Conservation (phyloP, 2,113 vertebrate species). For the Aldabrachelys gigantea region DNA sequence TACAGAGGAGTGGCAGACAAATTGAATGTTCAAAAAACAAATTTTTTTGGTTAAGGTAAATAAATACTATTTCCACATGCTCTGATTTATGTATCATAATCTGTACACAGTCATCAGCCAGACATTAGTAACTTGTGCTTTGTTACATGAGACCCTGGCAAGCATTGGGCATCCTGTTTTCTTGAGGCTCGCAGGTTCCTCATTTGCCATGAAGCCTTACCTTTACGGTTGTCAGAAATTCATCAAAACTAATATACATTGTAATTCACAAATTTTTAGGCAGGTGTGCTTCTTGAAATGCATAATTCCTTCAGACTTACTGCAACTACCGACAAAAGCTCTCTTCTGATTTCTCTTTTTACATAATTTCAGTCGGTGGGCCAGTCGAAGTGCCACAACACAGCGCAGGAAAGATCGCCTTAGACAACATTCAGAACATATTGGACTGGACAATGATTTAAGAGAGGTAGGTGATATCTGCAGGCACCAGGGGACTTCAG, state of each 20-base stretch:
- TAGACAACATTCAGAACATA: slow-evolving; percentile 84
- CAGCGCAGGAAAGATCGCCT: slow-evolving; percentile 88
- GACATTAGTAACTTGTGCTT: not conserved
- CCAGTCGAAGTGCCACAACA: slow-evolving; percentile 84
- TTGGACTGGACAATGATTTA: slow-evolving; percentile 87
- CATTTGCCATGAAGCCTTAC: accelerated
- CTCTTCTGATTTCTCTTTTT: not conserved
- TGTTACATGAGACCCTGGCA: not conserved
- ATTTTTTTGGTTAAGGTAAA: not conserved
- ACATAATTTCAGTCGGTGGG: slow-evolving; percentile 83
- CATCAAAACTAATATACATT: accelerated
- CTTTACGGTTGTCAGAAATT: accelerated
- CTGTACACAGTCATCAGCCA: not conserved
- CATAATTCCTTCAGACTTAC: accelerated
- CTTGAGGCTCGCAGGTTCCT: not conserved
- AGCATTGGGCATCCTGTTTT: not conserved
- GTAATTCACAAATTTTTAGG: not conserved
- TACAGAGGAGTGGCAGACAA: not conserved
- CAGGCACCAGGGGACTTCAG: accelerated
- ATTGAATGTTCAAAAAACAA: not conserved
- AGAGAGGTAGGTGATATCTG: slow-evolving; percentile 84
- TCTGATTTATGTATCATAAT: not conserved
- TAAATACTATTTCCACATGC: not conserved
- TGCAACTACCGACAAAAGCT: not conserved
- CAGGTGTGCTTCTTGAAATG: not conserved